Base-by-base conservation (phyloP, 2,888 invertebrate genomes). In the Callyntrura sp. region DNA sequence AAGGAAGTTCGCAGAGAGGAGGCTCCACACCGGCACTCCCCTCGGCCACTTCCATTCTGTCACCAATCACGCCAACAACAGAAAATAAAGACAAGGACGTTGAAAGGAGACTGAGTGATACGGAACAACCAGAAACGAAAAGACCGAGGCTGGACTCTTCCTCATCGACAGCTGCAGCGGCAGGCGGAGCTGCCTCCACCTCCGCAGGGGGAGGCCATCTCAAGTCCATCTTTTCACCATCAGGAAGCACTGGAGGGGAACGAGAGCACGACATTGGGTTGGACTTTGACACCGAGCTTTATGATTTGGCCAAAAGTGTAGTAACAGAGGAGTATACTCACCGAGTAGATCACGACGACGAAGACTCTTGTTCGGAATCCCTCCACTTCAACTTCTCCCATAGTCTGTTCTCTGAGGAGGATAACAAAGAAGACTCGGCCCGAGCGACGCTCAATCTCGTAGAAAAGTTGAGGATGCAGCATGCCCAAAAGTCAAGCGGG, bases 371-470 rank as follows among this genome's bases (percentile, higher is more conserved):
- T 8, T 73, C 89, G 23, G 90, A 91, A 9, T 88, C 92, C 9
- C 81, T 96, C 12, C 94, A 95, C 0, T 97, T 97, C 94, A 95
- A 96, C 6, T 96, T 96, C 88, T 96, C 96, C 92, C 96, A 96
- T 68, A 96, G 96, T 92, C 95, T 96, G 94, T 95, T 97, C 91
- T 96, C 97, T 94, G 96, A 97, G 94, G 97, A 97, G 94, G 97
- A 97, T 94, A 96, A 97, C 1, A 97, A 97, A 94, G 98, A 98
- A 94, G 97, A 97, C 93, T 97, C 97, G 93, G 97, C 97, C 0
- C 96, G 97, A 91, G 98, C 97, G 94, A 98, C 98, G 0, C 95
- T 97, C 90, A 97, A 97, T 95, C 95, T 98, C 43, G 97, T 98
- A 4, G 97, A 98, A 94, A 97, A 98, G 94, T 95, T 98, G 20